These are phyloP conservation scores for Mus pahari DNA, from an alignment of 2,113 vertebrate genomes.

Conservation along the genomic window DNA sequence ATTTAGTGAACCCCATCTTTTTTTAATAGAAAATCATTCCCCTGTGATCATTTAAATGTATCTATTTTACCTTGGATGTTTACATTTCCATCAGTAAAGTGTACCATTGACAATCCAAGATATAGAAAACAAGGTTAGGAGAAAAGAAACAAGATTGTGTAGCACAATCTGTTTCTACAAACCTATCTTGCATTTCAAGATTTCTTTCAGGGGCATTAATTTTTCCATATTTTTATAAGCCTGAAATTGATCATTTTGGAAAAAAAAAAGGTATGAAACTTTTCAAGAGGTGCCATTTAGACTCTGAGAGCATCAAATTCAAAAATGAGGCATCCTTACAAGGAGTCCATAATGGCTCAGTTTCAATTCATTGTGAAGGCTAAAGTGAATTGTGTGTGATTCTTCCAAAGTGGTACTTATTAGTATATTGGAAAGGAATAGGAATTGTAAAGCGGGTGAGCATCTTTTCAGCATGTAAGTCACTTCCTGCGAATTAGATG, in stretches of 20 bases:
- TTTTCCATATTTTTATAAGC: slow-evolving; percentile 75
- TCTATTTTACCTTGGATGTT: slow-evolving; percentile 73
- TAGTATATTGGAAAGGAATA: slow-evolving; percentile 68
- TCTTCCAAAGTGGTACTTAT: slow-evolving; percentile 71
- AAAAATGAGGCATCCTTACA: slow-evolving; percentile 63
- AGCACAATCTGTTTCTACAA: slow-evolving; percentile 75
- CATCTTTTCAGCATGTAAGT: slow-evolving; percentile 62
- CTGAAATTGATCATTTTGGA: slow-evolving; percentile 74
- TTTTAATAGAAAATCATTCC: slow-evolving; percentile 58
- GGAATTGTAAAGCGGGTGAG: slow-evolving; percentile 38
- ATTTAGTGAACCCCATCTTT: slow-evolving; percentile 42
- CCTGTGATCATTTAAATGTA: slow-evolving; percentile 65
- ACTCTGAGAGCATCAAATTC: slow-evolving; percentile 63
- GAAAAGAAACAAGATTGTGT: slow-evolving; percentile 81
- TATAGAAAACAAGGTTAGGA: slow-evolving; percentile 71
- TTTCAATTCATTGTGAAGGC: slow-evolving; percentile 70
- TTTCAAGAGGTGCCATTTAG: slow-evolving; percentile 76
- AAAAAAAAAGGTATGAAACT: slow-evolving; percentile 41
- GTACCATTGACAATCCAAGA: slow-evolving; percentile 77
- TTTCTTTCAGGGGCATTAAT: slow-evolving; percentile 79
- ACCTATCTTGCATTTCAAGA: slow-evolving; percentile 82
- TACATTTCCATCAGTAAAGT: slow-evolving; percentile 79
- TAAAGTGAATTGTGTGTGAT: slow-evolving; percentile 64
- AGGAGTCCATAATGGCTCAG: slow-evolving; percentile 58
- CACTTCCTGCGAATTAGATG: slow-evolving; percentile 51